A percentile compares a stretch with the other conserved stretches of the same genome.
These are phyloP conservation scores for Cynoglossus semilaevis DNA, from an alignment of 2,113 vertebrate genomes.

Conservation along the genomic window DNA sequence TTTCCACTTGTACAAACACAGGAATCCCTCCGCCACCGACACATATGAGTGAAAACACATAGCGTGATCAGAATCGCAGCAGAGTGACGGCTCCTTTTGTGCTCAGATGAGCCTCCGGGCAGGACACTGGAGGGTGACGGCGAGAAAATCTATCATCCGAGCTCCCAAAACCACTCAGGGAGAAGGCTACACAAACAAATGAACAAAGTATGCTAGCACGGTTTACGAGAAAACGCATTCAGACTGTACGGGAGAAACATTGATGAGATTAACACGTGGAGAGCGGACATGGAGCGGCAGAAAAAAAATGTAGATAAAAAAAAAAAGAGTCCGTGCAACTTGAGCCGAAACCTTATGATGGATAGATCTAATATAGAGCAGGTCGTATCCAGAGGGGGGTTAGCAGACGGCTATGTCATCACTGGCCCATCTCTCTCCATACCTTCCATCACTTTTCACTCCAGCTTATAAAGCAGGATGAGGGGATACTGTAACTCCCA, in stretches of 20 bases:
- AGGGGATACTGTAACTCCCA: slow-evolving; percentile 50
- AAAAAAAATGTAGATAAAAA: no score
- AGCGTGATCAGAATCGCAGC: slow-evolving; percentile 53
- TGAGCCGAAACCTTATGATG: slow-evolving; percentile 60
- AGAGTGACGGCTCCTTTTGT: slow-evolving; percentile 67
- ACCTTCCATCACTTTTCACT: slow-evolving; percentile 64
- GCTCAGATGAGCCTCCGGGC: slow-evolving; percentile 47
- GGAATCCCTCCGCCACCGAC: slow-evolving; percentile 3
- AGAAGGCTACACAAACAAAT: slow-evolving; percentile 41
- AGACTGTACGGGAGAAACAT: slow-evolving; percentile 58
- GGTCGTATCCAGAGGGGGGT: slow-evolving; percentile 56
- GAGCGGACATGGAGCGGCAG: slow-evolving; percentile 42
- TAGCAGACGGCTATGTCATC: slow-evolving; percentile 71
- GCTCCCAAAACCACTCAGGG: slow-evolving; percentile 62
- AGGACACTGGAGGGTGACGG: slow-evolving; percentile 36
- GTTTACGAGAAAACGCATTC: slow-evolving; percentile 56
- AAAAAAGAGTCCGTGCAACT: slow-evolving; percentile 44
- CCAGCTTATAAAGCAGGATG: slow-evolving; percentile 55
- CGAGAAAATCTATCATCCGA: slow-evolving; percentile 58
- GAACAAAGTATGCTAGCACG: slow-evolving; percentile 36
- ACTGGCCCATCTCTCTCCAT: slow-evolving; percentile 57
- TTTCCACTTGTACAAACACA: slow-evolving; percentile 2
- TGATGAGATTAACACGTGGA: slow-evolving; percentile 70
- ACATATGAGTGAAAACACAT: slow-evolving; percentile 50
- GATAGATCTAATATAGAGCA: slow-evolving; percentile 67